These are phyloP conservation scores for Daboia siamensis DNA, from an alignment of 2,113 vertebrate species.

Conservation along the genomic window DNA sequence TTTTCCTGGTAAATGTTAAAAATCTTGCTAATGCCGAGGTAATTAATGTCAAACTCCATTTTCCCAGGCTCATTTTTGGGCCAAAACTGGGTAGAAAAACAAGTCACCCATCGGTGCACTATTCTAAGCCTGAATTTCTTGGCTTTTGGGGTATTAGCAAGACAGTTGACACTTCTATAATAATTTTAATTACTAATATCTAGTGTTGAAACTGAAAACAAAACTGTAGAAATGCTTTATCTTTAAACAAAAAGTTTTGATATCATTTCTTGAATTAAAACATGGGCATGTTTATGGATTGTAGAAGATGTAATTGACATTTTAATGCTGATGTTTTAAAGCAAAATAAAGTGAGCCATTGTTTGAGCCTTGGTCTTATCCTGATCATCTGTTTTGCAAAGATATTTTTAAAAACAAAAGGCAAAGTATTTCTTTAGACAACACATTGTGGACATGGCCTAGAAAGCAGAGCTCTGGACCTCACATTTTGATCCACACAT, in stretches of 20 bases:
- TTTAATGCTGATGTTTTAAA: not conserved
- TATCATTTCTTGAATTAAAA: not conserved
- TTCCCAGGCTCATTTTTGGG: slow-evolving; percentile 4
- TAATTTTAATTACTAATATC: slow-evolving; percentile 20
- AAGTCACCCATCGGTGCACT: not conserved
- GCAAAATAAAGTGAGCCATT: slow-evolving; percentile 2
- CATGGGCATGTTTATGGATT: not conserved
- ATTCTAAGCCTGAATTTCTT: slow-evolving; percentile 32
- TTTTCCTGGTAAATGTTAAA: slow-evolving; percentile 28
- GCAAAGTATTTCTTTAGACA: slow-evolving; percentile 24
- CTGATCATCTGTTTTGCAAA: not conserved
- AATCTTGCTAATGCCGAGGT: slow-evolving; percentile 9
- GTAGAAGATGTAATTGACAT: not conserved
- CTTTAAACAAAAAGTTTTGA: not conserved
- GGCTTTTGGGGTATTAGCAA: slow-evolving; percentile 21
- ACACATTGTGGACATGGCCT: slow-evolving; percentile 7
- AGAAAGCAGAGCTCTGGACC: rapidly evolving
- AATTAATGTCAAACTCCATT: not conserved
- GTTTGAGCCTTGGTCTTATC: not conserved
- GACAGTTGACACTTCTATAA: slow-evolving; percentile 23
- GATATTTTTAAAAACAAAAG: slow-evolving; percentile 31
- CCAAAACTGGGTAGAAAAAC: not conserved
- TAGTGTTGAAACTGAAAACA: slow-evolving; percentile 1
- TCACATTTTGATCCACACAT: not conserved
- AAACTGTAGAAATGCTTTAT: slow-evolving; percentile 16